Conservation (phyloP, 2,888 invertebrate species). For the Himalopsyche anomala region DNA sequence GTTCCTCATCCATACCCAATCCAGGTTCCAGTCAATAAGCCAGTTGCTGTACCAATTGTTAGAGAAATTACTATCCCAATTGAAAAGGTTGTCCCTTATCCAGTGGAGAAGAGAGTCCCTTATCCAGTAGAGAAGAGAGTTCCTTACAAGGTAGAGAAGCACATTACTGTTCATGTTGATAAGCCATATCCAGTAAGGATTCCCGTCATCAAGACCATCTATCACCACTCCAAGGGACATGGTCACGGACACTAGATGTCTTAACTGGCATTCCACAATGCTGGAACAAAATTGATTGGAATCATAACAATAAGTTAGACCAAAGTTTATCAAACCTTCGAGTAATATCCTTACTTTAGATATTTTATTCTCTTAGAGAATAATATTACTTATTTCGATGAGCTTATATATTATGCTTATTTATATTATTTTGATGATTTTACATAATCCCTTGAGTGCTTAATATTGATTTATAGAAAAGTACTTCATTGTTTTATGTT, state of each 20-base stretch:
- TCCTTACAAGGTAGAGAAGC: slow-evolving; percentile 83
- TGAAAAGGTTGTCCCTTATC: slow-evolving; percentile 84
- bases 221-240: slow-evolving; percentile 81
- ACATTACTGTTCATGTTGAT: slow-evolving; percentile 81
- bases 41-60: slow-evolving; percentile 82
- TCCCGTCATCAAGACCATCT: slow-evolving; percentile 83
- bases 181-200: slow-evolving; percentile 84
- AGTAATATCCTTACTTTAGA: background rate
- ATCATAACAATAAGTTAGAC: background rate
- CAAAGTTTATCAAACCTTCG: background rate
- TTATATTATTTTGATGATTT: background rate
- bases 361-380: background rate
- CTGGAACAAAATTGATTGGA: too few species aligned
- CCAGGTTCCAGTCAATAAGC: slow-evolving; percentile 82
- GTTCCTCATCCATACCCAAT: slow-evolving; percentile 83
- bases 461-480: background rate
- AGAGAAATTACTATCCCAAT: slow-evolving; percentile 83
- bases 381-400: background rate
- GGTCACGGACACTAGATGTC: slow-evolving; percentile 35
- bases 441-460: too few species aligned
- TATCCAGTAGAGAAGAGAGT: slow-evolving; percentile 83
- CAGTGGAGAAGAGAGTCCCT: slow-evolving; percentile 81
- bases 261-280: too few species aligned
- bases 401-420: background rate
- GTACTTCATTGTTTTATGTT: background rate